Percentiles rank a stretch among this genome's conserved stretches.
Evolutionary conservation across 2,888 invertebrate genomes (phyloP).

Genomic region (Hypercompe scribonia): DNA sequence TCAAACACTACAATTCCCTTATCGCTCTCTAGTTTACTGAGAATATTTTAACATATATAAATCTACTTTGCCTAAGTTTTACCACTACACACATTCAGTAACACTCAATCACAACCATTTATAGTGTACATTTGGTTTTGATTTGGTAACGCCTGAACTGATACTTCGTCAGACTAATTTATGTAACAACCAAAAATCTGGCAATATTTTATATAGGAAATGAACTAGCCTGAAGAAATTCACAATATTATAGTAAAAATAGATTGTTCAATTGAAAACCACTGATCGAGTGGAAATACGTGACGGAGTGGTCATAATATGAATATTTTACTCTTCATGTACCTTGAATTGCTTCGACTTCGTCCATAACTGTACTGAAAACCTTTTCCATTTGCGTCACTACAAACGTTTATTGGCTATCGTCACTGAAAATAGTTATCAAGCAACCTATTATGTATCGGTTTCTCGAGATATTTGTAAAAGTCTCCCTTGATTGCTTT

Average conservation of each 20-base stretch:
- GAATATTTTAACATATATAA: too few species aligned
- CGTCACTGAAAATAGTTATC: neutral
- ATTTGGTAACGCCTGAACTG: neutral
- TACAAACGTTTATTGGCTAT: too few species aligned
- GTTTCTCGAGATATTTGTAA: neutral
- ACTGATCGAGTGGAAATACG: neutral
- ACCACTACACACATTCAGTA: too few species aligned
- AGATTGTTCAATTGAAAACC: too few species aligned
- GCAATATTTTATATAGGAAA: too few species aligned
- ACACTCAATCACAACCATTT: too few species aligned
- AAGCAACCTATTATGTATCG: neutral
- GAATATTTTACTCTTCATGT: neutral
- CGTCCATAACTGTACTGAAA: neutral
- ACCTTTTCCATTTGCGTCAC: neutral
- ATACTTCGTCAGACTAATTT: neutral
- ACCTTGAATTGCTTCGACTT: neutral
- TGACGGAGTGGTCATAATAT: neutral
- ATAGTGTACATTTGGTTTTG: neutral
- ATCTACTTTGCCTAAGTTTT: too few species aligned
- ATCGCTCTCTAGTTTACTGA: too few species aligned
- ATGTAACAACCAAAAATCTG: too few species aligned
- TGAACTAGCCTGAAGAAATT: too few species aligned
- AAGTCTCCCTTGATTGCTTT: neutral
- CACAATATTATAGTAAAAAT: too few species aligned
- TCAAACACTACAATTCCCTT: too few species aligned